A percentile compares a stretch with the other conserved stretches of the same genome.
These are phyloP conservation scores for Linyphia triangularis DNA, from an alignment of 2,888 invertebrate genomes.

Conservation along the genomic window DNA sequence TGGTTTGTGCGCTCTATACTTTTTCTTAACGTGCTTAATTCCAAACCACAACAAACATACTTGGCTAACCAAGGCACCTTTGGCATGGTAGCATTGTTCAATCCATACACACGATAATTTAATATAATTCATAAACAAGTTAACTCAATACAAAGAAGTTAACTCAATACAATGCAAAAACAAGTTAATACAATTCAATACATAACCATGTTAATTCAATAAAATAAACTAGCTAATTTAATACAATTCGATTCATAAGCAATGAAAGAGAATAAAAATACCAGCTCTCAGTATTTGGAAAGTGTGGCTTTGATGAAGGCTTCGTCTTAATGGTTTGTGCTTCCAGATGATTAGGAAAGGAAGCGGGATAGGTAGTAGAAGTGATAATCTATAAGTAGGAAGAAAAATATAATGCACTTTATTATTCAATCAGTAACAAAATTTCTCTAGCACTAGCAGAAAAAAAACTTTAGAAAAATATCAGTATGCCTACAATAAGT, in stretches of 20 bases:
- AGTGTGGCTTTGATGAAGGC: slow-evolving; percentile 8
- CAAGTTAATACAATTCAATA: too few relatives aligned
- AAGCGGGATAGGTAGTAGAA: slow-evolving; percentile 22
- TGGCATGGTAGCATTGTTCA: too few relatives aligned
- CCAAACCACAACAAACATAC: too few relatives aligned
- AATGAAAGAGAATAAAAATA: background rate
- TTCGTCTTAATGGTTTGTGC: background rate
- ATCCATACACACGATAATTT: too few relatives aligned
- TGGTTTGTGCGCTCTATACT: too few relatives aligned
- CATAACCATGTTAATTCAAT: background rate
- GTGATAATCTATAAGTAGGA: background rate
- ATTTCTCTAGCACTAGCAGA: background rate
- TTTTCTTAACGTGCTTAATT: too few relatives aligned
- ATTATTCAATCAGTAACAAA: background rate
- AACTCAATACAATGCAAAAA: too few relatives aligned
- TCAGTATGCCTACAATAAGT: too few relatives aligned
- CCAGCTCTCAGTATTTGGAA: slow-evolving; percentile 29
- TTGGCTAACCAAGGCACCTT: too few relatives aligned
- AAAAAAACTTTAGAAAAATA: background rate
- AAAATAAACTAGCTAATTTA: background rate
- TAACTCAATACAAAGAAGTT: too few relatives aligned
- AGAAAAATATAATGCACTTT: background rate
- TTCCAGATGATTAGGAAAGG: slow-evolving; percentile 31
- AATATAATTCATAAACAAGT: too few relatives aligned
- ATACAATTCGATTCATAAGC: background rate